Evolutionary conservation across 2,797 vertebrate species (phyloP), one percentile per base, ranked within the genome.

Genomic region (Propithecus deckenii): DNA sequence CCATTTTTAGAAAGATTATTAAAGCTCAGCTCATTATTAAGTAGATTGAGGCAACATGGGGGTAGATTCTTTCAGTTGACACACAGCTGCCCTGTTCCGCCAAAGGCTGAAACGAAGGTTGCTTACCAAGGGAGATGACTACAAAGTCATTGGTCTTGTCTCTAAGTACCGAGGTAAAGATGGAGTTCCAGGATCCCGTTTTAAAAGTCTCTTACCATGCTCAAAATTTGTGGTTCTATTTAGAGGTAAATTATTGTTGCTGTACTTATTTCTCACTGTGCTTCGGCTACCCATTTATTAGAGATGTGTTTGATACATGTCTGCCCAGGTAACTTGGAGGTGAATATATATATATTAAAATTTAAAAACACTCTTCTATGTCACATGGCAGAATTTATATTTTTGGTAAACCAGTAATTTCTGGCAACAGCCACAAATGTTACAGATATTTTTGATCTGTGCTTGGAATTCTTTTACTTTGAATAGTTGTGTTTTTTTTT

Each of bases 111-210:
- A 4, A 11, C 1, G 30, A 46, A 93, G 59, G 13, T 9, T 8
- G 11, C 38, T 78, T 32, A 5, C 6, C 7, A 9, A 32, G 55
- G 43, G 7, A 35, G 41, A 48, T 20, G 3, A 1, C 43, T 25
- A 23, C 6, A 5, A 28, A 1, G 25, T 23, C 35, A 2, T 22
- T 0, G 0, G 30, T 25, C 14, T 74, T 10, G 11, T 61, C 50
- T 52, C 25, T 67, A 15, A 59, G 90, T n/a, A 15, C 65, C 8
- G 12, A 22, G 2, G 28, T 4, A 15, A n/a, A 80, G 22, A 7
- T 0, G 4, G 80, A 55, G 32, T 63, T 52, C 14, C 14, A 43
- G 65, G 2, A 2, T 13, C 11, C 2, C 9, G n/a, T 50, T 74
- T 52, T n/a, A 18, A 32, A 79, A 18, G 59, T 63, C 41, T 91